Conservation (phyloP, 2,888 invertebrate species). For the Fragum fragum region DNA sequence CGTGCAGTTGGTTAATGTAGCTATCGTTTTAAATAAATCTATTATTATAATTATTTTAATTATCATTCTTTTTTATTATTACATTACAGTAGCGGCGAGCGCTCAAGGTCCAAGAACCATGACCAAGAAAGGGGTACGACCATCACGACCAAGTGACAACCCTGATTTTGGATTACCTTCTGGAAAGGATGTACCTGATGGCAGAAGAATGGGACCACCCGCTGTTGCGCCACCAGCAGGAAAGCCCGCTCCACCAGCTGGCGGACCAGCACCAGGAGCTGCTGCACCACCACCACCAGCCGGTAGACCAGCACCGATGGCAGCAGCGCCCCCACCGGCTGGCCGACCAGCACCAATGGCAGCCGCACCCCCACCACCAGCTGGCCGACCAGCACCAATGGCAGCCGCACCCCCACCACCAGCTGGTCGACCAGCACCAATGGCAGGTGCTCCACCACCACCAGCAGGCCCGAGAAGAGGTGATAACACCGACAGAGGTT, state of each 20-base stretch:
- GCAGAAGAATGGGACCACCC: constrained; percentile 21
- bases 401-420: constrained; percentile 34
- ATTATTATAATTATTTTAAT: too few species aligned
- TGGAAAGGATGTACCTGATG: constrained; percentile 27
- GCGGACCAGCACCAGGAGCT: constrained; percentile 7
- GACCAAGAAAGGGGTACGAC: constrained; percentile 50
- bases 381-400: constrained; percentile 23
- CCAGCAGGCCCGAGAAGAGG: not conserved
- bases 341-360: not conserved
- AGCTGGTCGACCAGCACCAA: not conserved
- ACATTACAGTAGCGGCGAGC: constrained; percentile 47
- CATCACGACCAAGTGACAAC: constrained; percentile 41
- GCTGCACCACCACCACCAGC: constrained; percentile 37
- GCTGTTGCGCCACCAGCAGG: constrained; percentile 1
- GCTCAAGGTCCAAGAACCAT: constrained; percentile 54
- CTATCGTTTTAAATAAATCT: too few species aligned
- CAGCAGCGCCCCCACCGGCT: not conserved
- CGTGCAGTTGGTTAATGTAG: too few species aligned
- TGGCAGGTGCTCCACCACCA: constrained; percentile 6
- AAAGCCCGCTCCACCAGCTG: not conserved
- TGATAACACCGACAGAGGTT: constrained; percentile 30
- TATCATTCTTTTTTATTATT: too few species aligned
- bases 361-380: constrained; percentile 9
- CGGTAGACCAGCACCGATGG: constrained; percentile 15
- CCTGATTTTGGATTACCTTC: constrained; percentile 18